Conservation (phyloP, 2,113 vertebrate genomes). For the Fulica atra region DNA sequence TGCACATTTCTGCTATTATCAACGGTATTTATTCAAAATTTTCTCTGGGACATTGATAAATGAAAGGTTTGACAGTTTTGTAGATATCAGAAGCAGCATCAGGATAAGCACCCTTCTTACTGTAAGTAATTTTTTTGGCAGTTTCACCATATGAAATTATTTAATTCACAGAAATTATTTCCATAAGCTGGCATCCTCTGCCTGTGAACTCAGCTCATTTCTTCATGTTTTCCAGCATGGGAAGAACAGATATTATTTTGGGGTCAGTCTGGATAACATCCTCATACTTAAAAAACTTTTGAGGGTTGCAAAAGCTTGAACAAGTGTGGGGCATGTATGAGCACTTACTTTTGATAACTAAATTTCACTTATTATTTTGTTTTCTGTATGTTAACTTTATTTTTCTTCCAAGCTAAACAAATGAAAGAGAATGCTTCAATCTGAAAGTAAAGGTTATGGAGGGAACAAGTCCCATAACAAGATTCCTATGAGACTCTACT, state of each 20-base stretch:
- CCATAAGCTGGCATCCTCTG: not conserved
- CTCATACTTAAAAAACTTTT: not conserved
- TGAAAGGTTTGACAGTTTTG: fast-evolving
- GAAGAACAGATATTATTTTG: not conserved
- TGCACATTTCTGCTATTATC: not conserved
- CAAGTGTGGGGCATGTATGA: not conserved
- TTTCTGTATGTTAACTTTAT: not conserved
- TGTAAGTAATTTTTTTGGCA: not conserved
- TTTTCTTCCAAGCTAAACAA: not conserved
- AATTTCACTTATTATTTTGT: not conserved
- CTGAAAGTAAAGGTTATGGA: not conserved
- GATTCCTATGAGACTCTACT: fast-evolving
- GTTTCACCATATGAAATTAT: not conserved
- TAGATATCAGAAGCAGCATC: not conserved
- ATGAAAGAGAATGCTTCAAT: not conserved
- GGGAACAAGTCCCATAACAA: not conserved
- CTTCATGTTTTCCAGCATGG: not conserved
- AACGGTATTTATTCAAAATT: not conserved
- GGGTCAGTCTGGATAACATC: not conserved
- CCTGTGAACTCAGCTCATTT: not conserved
- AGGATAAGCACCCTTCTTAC: not conserved
- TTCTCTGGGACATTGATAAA: fast-evolving
- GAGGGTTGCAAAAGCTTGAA: not conserved
- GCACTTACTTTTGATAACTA: not conserved
- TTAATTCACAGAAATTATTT: not conserved